Evolutionary conservation across 2,888 invertebrate species (phyloP).

Genomic region (Aphidoletes aphidimyza): DNA sequence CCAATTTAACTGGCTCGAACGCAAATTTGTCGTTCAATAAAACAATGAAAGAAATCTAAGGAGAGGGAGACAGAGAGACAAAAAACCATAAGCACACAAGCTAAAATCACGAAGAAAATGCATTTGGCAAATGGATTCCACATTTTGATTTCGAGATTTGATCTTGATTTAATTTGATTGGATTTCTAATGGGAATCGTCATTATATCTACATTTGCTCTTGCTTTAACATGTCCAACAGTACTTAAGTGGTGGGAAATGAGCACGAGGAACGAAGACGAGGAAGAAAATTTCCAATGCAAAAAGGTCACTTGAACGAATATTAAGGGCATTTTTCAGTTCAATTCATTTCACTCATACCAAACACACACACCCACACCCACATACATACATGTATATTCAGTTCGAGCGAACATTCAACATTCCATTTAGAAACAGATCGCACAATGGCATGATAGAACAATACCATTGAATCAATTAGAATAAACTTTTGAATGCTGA

Average conservation of each 20-base stretch:
- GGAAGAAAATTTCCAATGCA: slow-evolving; percentile 5
- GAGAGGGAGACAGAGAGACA: background rate
- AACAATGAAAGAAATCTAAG: too few species aligned
- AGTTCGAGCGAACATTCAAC: too few species aligned
- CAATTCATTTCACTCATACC: background rate
- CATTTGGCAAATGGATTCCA: slow-evolving; percentile 22
- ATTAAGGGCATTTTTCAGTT: background rate
- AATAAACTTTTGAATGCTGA: background rate
- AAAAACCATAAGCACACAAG: background rate
- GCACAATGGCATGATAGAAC: background rate
- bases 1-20: too few species aligned
- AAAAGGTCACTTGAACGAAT: slow-evolving; percentile 20
- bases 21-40: slow-evolving; percentile 30
- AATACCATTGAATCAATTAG: slow-evolving; percentile 39
- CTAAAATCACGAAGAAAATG: background rate
- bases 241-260: too few species aligned
- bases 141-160: slow-evolving; percentile 44
- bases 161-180: slow-evolving; percentile 51
- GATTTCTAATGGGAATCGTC: slow-evolving; percentile 32
- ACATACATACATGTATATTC: too few species aligned
- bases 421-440: too few species aligned
- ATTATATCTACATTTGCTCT: background rate
- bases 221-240: background rate
- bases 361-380: too few species aligned
- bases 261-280: too few species aligned